Evolutionary conservation across 2,113 vertebrate genomes (phyloP).

Genomic region (Xyliphius kryptos): DNA sequence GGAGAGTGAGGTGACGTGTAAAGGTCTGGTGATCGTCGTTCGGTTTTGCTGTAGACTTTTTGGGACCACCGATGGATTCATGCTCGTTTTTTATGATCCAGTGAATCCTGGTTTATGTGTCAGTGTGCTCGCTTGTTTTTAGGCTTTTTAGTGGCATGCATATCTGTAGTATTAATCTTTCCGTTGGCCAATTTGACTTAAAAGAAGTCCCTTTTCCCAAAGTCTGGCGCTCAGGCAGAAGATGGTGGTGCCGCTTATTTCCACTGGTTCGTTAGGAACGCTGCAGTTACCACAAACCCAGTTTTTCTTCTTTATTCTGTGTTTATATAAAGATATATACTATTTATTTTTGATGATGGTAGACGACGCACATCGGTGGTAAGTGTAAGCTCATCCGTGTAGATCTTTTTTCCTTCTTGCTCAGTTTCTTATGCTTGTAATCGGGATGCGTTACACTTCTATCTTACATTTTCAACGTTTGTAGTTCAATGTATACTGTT

Average conservation of each 20-base stretch:
- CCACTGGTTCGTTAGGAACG: not conserved
- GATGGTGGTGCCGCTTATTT: too few relatives aligned
- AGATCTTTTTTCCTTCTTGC: constrained; percentile 59
- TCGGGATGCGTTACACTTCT: constrained; percentile 57
- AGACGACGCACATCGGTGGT: constrained; percentile 56
- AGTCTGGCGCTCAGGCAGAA: constrained; percentile 8
- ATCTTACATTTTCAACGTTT: constrained; percentile 85
- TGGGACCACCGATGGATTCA: constrained; percentile 47
- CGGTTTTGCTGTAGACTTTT: constrained; percentile 55
- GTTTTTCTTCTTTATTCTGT: constrained; percentile 48
- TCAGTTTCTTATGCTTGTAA: constrained; percentile 62
- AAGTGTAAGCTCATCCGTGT: constrained; percentile 47
- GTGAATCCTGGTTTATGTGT: constrained; percentile 52
- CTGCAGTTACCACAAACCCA: not conserved
- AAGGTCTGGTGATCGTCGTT: constrained; percentile 52
- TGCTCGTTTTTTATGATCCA: constrained; percentile 52
- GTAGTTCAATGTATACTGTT: constrained; percentile 90
- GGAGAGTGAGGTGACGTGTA: constrained; percentile 48
- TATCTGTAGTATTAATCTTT: constrained; percentile 45
- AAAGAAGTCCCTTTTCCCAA: constrained; percentile 20
- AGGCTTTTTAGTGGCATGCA: constrained; percentile 63
- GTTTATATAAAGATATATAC: constrained; percentile 52
- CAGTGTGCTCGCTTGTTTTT: constrained; percentile 56
- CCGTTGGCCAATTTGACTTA: not conserved
- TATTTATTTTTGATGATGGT: constrained; percentile 67